Evolutionary conservation across 2,888 invertebrate genomes (phyloP), one percentile per base, ranked within the genome.

Genomic region (Lithosia quadra): DNA sequence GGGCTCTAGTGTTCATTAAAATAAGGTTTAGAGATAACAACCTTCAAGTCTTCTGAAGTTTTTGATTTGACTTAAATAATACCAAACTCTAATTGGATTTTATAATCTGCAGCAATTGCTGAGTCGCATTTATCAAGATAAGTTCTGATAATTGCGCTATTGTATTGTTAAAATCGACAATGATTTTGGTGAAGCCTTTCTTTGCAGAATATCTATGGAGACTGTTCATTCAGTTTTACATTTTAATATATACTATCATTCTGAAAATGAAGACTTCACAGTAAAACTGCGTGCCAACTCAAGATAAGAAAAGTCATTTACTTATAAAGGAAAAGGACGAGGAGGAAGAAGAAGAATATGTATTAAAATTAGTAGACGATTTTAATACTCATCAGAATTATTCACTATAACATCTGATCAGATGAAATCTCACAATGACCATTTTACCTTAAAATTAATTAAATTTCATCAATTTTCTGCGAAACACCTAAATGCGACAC

Each of bases 81-180:
- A 59, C 53, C 36, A 59, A 60, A 68, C 28, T 63, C 60, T 68
- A 68, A 68, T 68, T 68, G 68, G 59, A 68, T 68, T 68, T 68
- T 59, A 68, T 64, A 68, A 68, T 68, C 68, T 68, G 36, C 59
- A 68, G 63, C 59, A 64, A 59, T 68, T 68, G 63, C 68, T 55
- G 59, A 64, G 39, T 43, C 58, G 59, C 60, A 68, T 68, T 68
- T 68, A 60, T 68, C 63, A 68, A 64, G 63, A 68, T 68, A 64
- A 68, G 59, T 64, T 53, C 24, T 59, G 64, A 68, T 55, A 63
- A 53, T 59, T 59, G 58, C 15, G 43, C 56, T 34, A n/a, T 55
- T 49, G 53, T 66, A 28, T 55, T 61, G 55, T 55, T 61, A 60
- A 59, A 59, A 64, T 11, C n/a, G 64, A 36, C 60, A 60, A 56